These are phyloP conservation scores for Anastatus disparis DNA, from an alignment of 1,140 invertebrate genomes.

Conservation along the genomic window DNA sequence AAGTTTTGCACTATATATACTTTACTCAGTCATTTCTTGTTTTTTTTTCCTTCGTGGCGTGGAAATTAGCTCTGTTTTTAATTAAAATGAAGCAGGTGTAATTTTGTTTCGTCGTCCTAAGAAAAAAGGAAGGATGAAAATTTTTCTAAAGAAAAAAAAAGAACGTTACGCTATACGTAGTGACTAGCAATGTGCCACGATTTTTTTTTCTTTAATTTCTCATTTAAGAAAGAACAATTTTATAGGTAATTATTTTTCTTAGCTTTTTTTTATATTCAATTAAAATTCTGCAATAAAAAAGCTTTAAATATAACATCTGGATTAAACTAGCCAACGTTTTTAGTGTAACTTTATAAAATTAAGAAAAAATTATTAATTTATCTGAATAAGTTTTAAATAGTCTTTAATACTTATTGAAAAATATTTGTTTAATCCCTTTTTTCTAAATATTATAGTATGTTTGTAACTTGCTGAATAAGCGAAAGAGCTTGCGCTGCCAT, in stretches of 20 bases:
- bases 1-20: not conserved
- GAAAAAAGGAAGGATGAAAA: constrained; percentile 4
- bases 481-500: not conserved
- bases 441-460: too few species aligned
- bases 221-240: not conserved
- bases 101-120: constrained; percentile 10
- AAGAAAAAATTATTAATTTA: too few species aligned
- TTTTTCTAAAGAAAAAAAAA: not conserved
- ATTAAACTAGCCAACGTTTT: too few species aligned
- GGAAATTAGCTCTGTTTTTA: constrained; percentile 31
- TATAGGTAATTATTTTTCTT: not conserved
- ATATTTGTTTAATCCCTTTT: too few species aligned
- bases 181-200: not conserved
- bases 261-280: not conserved
- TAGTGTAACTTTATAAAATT: too few species aligned
- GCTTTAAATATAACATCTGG: too few species aligned
- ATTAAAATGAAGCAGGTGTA: constrained; percentile 21
- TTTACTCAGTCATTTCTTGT: constrained; percentile 7
- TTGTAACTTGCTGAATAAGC: not conserved
- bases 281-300: not conserved
- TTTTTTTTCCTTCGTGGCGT: too few species aligned
- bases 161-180: not conserved
- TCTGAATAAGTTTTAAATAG: too few species aligned
- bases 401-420: too few species aligned
- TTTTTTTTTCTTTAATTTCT: constrained; percentile 11